Percentiles rank a stretch among this genome's conserved stretches.
phyloP scores from a whole-genome alignment of 2,888 invertebrate genomes.

The Harpalus rufipes region DNA sequence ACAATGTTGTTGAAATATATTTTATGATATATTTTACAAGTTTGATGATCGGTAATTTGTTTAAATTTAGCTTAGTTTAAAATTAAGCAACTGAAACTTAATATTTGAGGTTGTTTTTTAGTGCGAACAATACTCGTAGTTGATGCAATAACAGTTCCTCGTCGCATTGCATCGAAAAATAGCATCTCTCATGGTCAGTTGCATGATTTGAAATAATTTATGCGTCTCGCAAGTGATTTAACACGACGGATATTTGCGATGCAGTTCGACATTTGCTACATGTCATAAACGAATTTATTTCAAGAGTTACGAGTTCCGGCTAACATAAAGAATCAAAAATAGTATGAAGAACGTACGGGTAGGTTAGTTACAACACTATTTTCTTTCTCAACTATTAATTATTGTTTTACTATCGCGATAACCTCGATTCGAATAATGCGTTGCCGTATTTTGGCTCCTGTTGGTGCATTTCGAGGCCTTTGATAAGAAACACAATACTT shows the following conservation, averaged over 20 bases:
- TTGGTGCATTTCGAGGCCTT: slow-evolving; percentile 26
- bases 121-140: neutral
- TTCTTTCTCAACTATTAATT: slow-evolving; percentile 38
- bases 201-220: slow-evolving; percentile 35
- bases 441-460: slow-evolving; percentile 45
- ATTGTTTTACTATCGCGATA: slow-evolving; percentile 58
- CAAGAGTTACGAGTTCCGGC: slow-evolving; percentile 53
- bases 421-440: slow-evolving; percentile 54
- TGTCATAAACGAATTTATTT: slow-evolving; percentile 58
- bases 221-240: slow-evolving; percentile 28
- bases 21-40: too few species aligned
- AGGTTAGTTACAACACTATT: slow-evolving; percentile 54
- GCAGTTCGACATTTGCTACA: slow-evolving; percentile 33
- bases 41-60: neutral
- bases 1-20: neutral
- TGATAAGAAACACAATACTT: slow-evolving; percentile 50
- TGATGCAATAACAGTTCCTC: neutral
- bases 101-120: neutral
- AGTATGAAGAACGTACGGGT: slow-evolving; percentile 54
- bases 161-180: slow-evolving; percentile 33
- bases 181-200: slow-evolving; percentile 26
- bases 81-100: neutral
- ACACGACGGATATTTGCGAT: slow-evolving; percentile 32
- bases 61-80: neutral
- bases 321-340: slow-evolving; percentile 55